phyloP scores from a whole-genome alignment of 2,888 invertebrate species.

The Pelosia muscerda region DNA sequence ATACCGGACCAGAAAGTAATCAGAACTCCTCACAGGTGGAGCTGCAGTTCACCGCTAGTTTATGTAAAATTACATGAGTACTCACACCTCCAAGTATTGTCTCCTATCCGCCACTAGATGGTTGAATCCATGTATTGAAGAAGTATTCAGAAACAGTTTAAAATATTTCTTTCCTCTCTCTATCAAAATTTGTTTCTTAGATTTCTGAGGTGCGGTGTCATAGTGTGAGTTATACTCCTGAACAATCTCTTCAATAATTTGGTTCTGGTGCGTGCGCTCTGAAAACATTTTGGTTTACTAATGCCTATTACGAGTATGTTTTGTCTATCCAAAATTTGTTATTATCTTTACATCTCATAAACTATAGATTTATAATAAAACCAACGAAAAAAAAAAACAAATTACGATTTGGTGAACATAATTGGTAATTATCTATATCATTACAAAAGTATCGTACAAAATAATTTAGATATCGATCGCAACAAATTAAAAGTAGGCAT shows the following conservation, averaged over 20 bases:
- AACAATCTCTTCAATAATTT: conserved; percentile 61
- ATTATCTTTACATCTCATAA: not conserved
- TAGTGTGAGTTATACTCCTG: conserved; percentile 18
- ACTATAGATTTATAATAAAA: not conserved
- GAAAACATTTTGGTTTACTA: conserved; percentile 53
- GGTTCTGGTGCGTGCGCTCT: conserved; percentile 58
- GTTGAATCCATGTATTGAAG: conserved; percentile 86
- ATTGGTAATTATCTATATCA: conserved; percentile 4
- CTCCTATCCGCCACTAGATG: conserved; percentile 79
- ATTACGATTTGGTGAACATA: not conserved
- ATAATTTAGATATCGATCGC: conserved; percentile 17
- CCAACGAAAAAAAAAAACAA: too few relatives aligned
- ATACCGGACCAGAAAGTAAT: too few relatives aligned
- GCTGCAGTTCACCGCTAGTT: too few relatives aligned
- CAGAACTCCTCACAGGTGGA: too few relatives aligned
- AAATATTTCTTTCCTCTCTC: conserved; percentile 65
- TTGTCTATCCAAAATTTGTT: not conserved
- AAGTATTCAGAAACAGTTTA: conserved; percentile 77
- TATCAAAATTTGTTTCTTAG: conserved; percentile 29
- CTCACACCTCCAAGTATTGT: conserved; percentile 82
- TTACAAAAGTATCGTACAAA: not conserved
- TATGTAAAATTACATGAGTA: conserved; percentile 1
- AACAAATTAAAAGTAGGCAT: conserved; percentile 33
- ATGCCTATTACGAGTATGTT: not conserved
- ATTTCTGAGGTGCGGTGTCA: conserved; percentile 19